phyloP scores from a whole-genome alignment of 1,140 invertebrate species.

The Sycophila sp. region DNA sequence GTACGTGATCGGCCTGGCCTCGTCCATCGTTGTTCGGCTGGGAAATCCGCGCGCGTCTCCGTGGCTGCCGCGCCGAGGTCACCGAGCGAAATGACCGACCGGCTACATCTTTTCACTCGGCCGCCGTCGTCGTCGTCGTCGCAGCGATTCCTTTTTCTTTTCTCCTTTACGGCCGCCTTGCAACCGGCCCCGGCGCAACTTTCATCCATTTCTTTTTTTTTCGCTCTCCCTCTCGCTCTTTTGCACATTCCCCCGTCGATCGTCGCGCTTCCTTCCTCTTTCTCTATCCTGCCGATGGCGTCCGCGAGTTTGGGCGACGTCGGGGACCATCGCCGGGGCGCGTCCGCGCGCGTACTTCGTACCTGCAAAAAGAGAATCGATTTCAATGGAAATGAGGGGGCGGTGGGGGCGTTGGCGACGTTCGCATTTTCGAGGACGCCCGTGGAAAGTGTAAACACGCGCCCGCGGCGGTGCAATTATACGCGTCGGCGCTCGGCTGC shows the following conservation, averaged over 20 bases:
- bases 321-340: no score
- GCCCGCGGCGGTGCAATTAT: background rate
- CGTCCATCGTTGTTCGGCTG: no score
- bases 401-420: background rate
- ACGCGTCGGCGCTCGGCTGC: background rate
- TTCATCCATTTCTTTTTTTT: background rate
- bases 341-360: background rate
- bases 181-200: background rate
- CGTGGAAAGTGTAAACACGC: conserved; percentile 5
- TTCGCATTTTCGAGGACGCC: background rate
- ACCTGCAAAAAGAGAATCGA: no score
- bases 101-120: conserved; percentile 32
- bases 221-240: background rate
- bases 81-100: conserved; percentile 11
- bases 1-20: conserved; percentile 40
- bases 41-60: background rate
- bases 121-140: background rate
- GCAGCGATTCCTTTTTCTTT: conserved; percentile 4
- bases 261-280: no score
- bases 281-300: no score
- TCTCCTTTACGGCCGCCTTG: background rate
- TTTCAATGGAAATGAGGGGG: no score
- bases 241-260: no score
- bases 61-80: conserved; percentile 1
- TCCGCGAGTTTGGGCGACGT: no score